Percentiles rank a stretch among this genome's conserved stretches.
Conservation (phyloP, 2,797 vertebrate genomes). For the Craterocephalus amniculus region DNA sequence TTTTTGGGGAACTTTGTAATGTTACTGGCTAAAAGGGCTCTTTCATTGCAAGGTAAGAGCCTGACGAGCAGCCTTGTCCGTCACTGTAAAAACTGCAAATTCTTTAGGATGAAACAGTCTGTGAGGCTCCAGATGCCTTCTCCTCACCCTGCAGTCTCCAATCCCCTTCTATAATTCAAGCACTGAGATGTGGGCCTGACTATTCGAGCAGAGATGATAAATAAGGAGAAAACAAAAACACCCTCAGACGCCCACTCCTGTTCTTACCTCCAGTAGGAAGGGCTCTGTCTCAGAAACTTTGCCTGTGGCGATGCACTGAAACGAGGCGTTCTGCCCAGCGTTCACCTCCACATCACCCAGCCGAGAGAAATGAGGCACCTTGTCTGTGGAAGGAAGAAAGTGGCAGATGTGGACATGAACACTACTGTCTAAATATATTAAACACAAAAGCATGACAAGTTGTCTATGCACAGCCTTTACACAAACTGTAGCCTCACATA, state of each 20-base stretch:
- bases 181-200: constrained; percentile 13
- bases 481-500: neutral
- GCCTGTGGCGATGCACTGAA: constrained; percentile 94
- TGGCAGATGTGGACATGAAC: constrained; percentile 44
- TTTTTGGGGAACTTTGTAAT: no score
- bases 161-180: neutral
- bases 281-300: constrained; percentile 88
- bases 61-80: neutral
- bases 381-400: constrained; percentile 81
- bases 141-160: neutral
- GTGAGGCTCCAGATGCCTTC: no score
- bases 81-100: neutral
- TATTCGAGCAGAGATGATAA: neutral
- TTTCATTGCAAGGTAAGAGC: no score
- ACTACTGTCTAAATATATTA: constrained; percentile 39
- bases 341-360: constrained; percentile 97
- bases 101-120: no score
- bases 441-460: constrained; percentile 26
- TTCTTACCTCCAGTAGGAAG: constrained; percentile 93
- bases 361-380: constrained; percentile 95
- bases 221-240: neutral
- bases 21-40: no score
- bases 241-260: neutral
- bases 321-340: constrained; percentile 94
- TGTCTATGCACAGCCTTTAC: constrained; percentile 30